Evolutionary conservation across 2,797 vertebrate species (phyloP), one percentile per base, ranked within the genome.

Genomic region (Micropoecilia bifurca): DNA sequence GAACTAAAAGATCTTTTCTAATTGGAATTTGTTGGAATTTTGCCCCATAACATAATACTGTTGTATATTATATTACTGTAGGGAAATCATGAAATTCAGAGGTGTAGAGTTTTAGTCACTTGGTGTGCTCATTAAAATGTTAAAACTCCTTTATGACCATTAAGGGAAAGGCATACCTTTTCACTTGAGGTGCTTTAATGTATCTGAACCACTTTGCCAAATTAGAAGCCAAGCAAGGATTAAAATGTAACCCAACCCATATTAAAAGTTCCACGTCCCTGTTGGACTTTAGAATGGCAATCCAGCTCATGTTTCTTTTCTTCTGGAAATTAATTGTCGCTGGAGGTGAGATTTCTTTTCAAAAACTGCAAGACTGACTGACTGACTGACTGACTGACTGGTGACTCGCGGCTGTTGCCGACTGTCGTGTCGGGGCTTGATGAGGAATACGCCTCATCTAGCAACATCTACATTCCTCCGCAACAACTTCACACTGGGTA

Each of bases 351-450:
- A 36, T 68, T 77, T 73, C 30, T 50, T 77, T 16, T 0, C 39
- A 50, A 74, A 87, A 87, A 22, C 69, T 85, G 80, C 86, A 88
- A 87, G 87, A 33, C 86, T 87, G 89, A 89, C 78, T 73, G 80
- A 83, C 33, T 48, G 73, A 85, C 69, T 81, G 79, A 83, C 63
- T 7, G 72, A 69, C 81, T 81, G 80, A 83, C 57, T 50, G 73
- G 50, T 12, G 50, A 78, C 87, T 88, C 36, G 77, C 71, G 81
- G 91, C 89, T 55, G 82, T 75, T 12, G 53, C 73, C 8, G 33
- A 0, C 59, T 2, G 33, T 94, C 91, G 20, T 92, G 92, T 93
- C 13, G 25, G 20, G 94, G 90, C 92, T 90, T 92, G 93, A 92
- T 85, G 87, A 83, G 80, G 84, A 90, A 47, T 78, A 87, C 8